These are phyloP conservation scores for Helicoverpa assulta DNA, from an alignment of 2,888 invertebrate species.

Conservation along the genomic window DNA sequence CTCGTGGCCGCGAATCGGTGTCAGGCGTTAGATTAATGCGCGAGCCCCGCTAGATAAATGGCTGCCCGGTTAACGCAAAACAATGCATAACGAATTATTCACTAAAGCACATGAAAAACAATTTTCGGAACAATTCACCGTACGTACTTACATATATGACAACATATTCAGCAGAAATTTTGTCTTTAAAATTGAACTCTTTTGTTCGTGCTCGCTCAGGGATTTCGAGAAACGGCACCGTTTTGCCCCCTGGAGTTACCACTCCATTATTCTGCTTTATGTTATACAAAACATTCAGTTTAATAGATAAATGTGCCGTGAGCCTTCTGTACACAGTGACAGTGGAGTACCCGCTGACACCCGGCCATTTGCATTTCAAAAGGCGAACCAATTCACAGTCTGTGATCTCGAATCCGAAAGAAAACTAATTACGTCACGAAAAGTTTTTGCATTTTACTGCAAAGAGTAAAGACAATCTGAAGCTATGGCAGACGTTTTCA, in stretches of 20 bases:
- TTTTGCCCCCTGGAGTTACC: conserved; percentile 37
- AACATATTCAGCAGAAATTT: conserved; percentile 21
- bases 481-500: conserved; percentile 8
- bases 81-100: conserved; percentile 45
- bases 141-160: conserved; percentile 18
- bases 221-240: conserved; percentile 48
- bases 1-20: conserved; percentile 61
- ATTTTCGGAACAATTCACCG: conserved; percentile 19
- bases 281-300: conserved; percentile 42
- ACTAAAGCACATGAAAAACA: conserved; percentile 35
- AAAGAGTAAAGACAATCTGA: not conserved
- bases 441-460: conserved; percentile 61
- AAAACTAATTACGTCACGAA: conserved; percentile 73
- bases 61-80: conserved; percentile 49
- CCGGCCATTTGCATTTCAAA: conserved; percentile 77
- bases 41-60: conserved; percentile 73
- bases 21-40: conserved; percentile 76
- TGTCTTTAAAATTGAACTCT: conserved; percentile 50
- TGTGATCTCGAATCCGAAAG: conserved; percentile 69
- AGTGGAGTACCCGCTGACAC: conserved; percentile 52
- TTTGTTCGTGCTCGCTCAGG: conserved; percentile 48
- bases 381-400: conserved; percentile 55
- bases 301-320: conserved; percentile 49
- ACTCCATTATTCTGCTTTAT: conserved; percentile 56
- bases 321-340: conserved; percentile 60